Conservation (phyloP, 2,797 vertebrate species). For the Strix occidentalis region DNA sequence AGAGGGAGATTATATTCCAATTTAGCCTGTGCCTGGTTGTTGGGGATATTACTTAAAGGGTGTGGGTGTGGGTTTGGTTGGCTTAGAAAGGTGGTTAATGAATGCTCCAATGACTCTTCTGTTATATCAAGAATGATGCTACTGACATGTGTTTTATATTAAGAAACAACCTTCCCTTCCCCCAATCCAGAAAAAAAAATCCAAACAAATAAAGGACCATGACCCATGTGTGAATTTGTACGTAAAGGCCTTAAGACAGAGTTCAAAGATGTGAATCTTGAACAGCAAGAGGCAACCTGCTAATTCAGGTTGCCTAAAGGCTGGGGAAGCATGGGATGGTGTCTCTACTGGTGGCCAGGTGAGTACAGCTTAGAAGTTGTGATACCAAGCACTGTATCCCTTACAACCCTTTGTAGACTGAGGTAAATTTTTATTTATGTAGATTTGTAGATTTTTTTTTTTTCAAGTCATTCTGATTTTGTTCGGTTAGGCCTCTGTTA, state of each 20-base stretch:
- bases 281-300: background rate
- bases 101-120: background rate
- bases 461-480: background rate
- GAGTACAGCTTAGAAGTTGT: background rate
- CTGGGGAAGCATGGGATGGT: background rate
- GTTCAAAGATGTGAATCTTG: background rate
- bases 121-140: background rate
- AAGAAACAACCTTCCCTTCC: background rate
- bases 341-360: background rate
- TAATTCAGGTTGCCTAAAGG: background rate
- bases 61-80: fast-evolving
- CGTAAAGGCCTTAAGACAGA: background rate
- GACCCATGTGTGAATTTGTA: background rate
- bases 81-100: background rate
- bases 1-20: background rate
- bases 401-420: background rate
- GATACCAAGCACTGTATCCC: background rate
- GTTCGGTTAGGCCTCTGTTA: background rate
- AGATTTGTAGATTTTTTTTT: background rate
- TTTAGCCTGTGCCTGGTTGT: background rate
- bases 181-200: background rate
- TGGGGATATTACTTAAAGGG: background rate
- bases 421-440: background rate
- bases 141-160: background rate
- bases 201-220: background rate